Base-by-base conservation (phyloP, 1,140 invertebrate species). In the Hyphantria cunea region DNA sequence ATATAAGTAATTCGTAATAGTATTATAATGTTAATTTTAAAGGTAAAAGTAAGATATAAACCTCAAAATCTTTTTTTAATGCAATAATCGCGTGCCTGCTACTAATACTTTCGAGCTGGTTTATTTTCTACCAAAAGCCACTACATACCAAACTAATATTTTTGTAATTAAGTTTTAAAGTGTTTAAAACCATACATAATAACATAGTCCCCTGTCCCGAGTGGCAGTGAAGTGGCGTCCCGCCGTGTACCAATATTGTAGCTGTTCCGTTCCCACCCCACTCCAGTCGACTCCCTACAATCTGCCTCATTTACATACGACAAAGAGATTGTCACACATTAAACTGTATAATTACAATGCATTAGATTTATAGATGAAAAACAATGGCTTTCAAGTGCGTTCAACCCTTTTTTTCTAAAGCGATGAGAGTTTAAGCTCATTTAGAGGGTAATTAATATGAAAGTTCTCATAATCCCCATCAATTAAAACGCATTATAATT, bases 331-430 rank as follows among this genome's bases (percentile, higher is more conserved):
- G 87, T 89, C 85, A 82, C 79, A 80, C 80, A 87, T 82, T 82
- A 87, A 89, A 90, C 76, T 75, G 75, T 76, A 85, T 87, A 89
- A 89, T 89, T 85, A 74, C 79, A 76, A 76, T 76, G 66, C 77
- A 84, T 80, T 85, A 90, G 83, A 90, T 90, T 90, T 90, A 90
- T 90, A 76, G 82, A 75, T 33, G 51, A 85, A 83, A 90, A 83
- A 90, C 87, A 90, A 90, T 82, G 66, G 70, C 45, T 66, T 70
- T 80, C 63, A 63, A 79, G 72, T 63, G 56, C 71, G 31, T 68
- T 70, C 61, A 76, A 87, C 83, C 85, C 87, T 82, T 85, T 86
- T 79, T 83, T 80, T n/a, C n/a, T 83, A 76, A 54, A n/a, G 65
- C 71, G 74, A 66, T 69, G 76, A 81, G 74, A 55, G 67, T 72